Evolutionary conservation across 2,888 invertebrate species (phyloP).

Genomic region (Pycnomerus fuliginosus): DNA sequence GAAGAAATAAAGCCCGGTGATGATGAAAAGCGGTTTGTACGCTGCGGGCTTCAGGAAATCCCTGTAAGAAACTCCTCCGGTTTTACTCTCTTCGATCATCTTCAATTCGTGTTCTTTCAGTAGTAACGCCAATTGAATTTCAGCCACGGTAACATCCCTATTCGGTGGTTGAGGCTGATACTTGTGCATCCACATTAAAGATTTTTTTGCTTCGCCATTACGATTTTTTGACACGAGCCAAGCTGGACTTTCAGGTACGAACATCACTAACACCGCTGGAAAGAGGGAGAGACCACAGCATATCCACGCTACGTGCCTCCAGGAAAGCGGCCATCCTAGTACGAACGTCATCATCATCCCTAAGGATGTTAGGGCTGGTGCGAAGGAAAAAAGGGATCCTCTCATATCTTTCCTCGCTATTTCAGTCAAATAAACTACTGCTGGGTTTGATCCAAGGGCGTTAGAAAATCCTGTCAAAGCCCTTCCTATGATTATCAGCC

Average conservation of each 20-base stretch:
- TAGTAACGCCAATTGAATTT: constrained; percentile 54
- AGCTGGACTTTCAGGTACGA: constrained; percentile 58
- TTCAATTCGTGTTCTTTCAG: constrained; percentile 55
- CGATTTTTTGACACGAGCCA: constrained; percentile 58
- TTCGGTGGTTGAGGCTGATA: constrained; percentile 45
- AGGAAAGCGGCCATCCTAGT: constrained; percentile 55
- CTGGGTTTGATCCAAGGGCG: constrained; percentile 58
- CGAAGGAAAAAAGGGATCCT: constrained; percentile 58
- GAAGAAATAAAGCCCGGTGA: constrained; percentile 56
- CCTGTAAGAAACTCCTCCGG: constrained; percentile 41
- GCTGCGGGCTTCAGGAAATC: constrained; percentile 56
- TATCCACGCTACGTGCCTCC: constrained; percentile 58
- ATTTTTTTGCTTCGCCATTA: constrained; percentile 54
- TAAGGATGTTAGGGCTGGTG: constrained; percentile 57
- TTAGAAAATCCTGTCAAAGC: constrained; percentile 55
- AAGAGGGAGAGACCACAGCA: constrained; percentile 54
- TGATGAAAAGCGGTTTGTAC: constrained; percentile 57
- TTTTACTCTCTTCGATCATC: constrained; percentile 42
- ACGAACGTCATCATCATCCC: constrained; percentile 58
- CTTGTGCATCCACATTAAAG: constrained; percentile 53
- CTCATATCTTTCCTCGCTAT: constrained; percentile 58
- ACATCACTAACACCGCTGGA: constrained; percentile 53
- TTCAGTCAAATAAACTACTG: constrained; percentile 61
- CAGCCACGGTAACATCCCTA: constrained; percentile 48
- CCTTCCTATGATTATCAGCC: constrained; percentile 55